A percentile compares a stretch with the other conserved stretches of the same genome.
phyloP scores from a whole-genome alignment of 2,113 vertebrate genomes.

The Helogale parvula region DNA sequence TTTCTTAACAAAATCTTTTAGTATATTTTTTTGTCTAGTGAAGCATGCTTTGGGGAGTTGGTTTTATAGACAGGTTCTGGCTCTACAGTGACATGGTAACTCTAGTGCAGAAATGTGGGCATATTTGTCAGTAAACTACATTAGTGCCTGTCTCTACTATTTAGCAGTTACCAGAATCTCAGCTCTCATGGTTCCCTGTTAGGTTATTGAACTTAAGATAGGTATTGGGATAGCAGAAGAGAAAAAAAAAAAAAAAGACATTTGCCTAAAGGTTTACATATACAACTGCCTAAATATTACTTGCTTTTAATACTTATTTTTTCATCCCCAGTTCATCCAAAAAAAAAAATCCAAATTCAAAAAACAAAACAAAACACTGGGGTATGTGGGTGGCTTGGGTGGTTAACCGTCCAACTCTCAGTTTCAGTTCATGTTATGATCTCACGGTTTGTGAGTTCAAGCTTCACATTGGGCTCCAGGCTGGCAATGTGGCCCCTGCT shows the following conservation, averaged over 20 bases:
- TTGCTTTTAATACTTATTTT: slow-evolving; percentile 15
- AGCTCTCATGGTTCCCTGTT: background rate
- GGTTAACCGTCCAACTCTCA: too few species aligned
- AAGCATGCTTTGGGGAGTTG: background rate
- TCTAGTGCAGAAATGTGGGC: background rate
- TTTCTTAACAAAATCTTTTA: background rate
- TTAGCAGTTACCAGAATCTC: background rate
- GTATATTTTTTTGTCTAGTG: background rate
- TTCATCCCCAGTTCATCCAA: background rate
- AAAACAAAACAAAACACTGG: background rate
- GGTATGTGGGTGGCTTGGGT: too few species aligned
- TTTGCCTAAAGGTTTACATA: background rate
- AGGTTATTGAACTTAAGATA: background rate
- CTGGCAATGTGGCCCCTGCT: too few species aligned
- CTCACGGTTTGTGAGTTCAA: too few species aligned
- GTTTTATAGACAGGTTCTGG: background rate
- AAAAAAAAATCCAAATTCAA: background rate
- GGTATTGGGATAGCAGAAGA: background rate
- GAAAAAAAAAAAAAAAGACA: background rate
- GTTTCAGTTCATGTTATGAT: too few species aligned
- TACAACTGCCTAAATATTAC: background rate
- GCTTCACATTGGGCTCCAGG: too few species aligned
- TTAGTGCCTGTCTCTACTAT: background rate
- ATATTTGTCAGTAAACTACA: background rate
- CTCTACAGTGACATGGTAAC: background rate